Evolutionary conservation across 2,113 vertebrate genomes (phyloP), one percentile per base, ranked within the genome.

Genomic region (Heteronetta atricapilla): DNA sequence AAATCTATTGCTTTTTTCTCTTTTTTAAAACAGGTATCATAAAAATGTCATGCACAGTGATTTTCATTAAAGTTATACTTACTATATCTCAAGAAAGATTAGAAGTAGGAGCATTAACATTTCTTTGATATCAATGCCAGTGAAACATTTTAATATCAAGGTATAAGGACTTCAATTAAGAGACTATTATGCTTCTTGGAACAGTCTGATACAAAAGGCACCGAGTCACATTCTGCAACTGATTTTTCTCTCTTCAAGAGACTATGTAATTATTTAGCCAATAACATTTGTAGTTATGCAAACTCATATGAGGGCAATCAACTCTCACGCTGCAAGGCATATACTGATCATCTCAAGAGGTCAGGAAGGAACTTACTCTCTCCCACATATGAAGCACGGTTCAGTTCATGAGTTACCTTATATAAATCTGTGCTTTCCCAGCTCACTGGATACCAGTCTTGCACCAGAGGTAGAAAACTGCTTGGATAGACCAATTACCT

Each of bases 181-280:
- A 94, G 83, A 59, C 81, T 95, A 94, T 95, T 95, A 90, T 50
- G 79, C 36, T 92, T 82, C 88, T 96, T 94, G 90, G 92, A 96
- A 95, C 77, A 92, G 83, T 69, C 59, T 85, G 95, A 96, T 95
- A 93, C 1, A 25, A 90, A 96, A 96, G 96, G 95, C 92, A 96
- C 93, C 80, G 92, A 96, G 94, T 96, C 94, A 94, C 92, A 93
- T 90, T 87, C 84, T 87, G 81, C 90, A 95, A 92, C 83, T 70
- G 93, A 90, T 55, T 82, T 89, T 74, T 93, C 67, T 89, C 86
- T 85, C 64, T 93, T 94, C 81, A 93, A 92, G 86, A 95, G 88
- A 46, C 94, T 67, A 56, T 14, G 46, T 80, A 93, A 95, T 96
- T 95, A 94, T 90, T 92, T 92, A 92, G 78, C 88, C 94, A 95